phyloP scores from a whole-genome alignment of 2,797 vertebrate species.

The Betta splendens region DNA sequence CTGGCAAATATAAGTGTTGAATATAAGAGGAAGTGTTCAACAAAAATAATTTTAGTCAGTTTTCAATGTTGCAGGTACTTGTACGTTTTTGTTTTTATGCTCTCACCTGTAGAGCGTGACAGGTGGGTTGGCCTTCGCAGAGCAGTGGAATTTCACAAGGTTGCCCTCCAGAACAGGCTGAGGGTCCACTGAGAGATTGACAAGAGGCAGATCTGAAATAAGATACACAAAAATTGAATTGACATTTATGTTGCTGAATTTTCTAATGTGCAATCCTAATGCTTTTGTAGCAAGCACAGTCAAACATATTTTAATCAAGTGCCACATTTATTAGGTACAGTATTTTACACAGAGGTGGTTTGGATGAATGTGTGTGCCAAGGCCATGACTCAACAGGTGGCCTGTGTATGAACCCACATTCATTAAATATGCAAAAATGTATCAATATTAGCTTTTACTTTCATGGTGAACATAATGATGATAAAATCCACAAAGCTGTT shows the following conservation, averaged over 20 bases:
- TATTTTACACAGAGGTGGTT: too few relatives aligned
- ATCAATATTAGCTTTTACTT: too few relatives aligned
- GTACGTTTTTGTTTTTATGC: slow-evolving; percentile 15
- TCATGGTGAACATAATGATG: too few relatives aligned
- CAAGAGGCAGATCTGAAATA: slow-evolving; percentile 90
- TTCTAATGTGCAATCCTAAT: too few relatives aligned
- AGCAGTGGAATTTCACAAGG: slow-evolving; percentile 94
- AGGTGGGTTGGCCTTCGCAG: slow-evolving; percentile 96
- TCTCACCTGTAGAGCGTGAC: slow-evolving; percentile 95
- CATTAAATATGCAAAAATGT: too few relatives aligned
- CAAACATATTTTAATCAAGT: too few relatives aligned
- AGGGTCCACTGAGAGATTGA: slow-evolving; percentile 95
- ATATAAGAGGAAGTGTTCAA: slow-evolving; percentile 44
- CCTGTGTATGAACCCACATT: too few relatives aligned
- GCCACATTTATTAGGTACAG: too few relatives aligned
- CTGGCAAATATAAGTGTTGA: slow-evolving; percentile 48
- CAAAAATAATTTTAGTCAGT: slow-evolving; percentile 24
- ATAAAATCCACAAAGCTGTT: too few relatives aligned
- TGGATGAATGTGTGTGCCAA: too few relatives aligned
- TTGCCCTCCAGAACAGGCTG: slow-evolving; percentile 96
- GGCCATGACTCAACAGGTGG: too few relatives aligned
- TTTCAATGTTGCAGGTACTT: not conserved
- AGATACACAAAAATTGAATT: slow-evolving; percentile 37
- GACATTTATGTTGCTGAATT: slow-evolving; percentile 31
- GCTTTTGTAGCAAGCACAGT: too few relatives aligned